Evolutionary conservation across 1,140 invertebrate species (phyloP).

Genomic region (Copidosoma floridanum): DNA sequence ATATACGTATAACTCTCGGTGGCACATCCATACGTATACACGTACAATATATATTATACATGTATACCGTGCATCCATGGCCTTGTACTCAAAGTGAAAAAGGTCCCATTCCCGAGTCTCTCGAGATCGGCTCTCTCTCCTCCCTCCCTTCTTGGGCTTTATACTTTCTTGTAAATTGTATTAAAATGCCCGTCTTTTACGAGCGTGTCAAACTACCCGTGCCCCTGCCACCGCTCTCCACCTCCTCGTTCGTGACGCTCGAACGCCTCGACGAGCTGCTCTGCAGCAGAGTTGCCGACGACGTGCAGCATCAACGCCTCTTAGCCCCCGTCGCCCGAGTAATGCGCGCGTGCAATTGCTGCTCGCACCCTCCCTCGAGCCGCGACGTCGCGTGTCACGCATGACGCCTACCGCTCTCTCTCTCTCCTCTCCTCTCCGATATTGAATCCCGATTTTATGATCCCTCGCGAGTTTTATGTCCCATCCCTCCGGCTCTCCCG

Average conservation of each 20-base stretch:
- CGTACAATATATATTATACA: too few species aligned
- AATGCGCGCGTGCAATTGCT: not conserved
- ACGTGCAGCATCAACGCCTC: constrained; percentile 9
- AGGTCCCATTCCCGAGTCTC: constrained; percentile 10
- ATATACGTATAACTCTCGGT: not conserved
- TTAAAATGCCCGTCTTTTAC: constrained; percentile 57
- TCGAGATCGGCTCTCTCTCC: constrained; percentile 22
- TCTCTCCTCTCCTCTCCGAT: constrained; percentile 35
- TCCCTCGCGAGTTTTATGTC: constrained; percentile 34
- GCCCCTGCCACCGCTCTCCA: constrained; percentile 12
- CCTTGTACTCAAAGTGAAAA: constrained; percentile 24
- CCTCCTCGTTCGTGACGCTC: not conserved
- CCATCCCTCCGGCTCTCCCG: not conserved
- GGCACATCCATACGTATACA: too few species aligned
- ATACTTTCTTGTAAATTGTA: constrained; percentile 55
- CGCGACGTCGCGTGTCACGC: constrained; percentile 39
- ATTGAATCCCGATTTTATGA: constrained; percentile 55
- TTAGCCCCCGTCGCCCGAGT: constrained; percentile 12
- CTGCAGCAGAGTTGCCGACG: constrained; percentile 13
- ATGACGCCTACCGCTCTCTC: constrained; percentile 34
- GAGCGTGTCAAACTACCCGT: constrained; percentile 55
- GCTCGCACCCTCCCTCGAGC: constrained; percentile 41
- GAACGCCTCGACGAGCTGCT: not conserved
- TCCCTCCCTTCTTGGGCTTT: constrained; percentile 23
- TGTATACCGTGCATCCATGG: too few species aligned